Percentiles rank a stretch among this genome's conserved stretches.
Conservation (phyloP, 2,113 vertebrate genomes). For the Uropsilus gracilis region DNA sequence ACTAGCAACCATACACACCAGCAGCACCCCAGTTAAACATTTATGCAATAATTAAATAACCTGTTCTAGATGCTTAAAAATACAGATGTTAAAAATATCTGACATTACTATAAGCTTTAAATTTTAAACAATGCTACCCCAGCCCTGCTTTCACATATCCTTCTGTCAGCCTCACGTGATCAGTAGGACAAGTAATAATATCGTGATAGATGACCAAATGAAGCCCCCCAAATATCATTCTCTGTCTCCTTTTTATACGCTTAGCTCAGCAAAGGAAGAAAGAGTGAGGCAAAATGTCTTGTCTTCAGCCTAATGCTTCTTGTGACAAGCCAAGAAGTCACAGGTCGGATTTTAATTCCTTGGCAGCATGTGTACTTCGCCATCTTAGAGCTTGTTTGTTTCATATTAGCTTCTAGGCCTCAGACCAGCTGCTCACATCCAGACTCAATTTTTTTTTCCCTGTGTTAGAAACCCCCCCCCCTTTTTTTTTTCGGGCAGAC, state of each 20-base stretch:
- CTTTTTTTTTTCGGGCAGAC: too few relatives aligned
- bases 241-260: neutral
- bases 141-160: slow-evolving; percentile 13
- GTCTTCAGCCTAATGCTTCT: neutral
- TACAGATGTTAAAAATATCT: slow-evolving; percentile 1
- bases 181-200: neutral
- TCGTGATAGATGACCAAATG: neutral
- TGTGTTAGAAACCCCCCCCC: too few relatives aligned
- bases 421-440: slow-evolving; percentile 17
- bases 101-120: neutral
- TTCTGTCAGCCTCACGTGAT: slow-evolving; percentile 31
- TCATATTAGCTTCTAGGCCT: neutral
- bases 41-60: neutral
- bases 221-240: slow-evolving; percentile 15
- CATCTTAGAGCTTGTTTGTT: neutral
- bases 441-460: slow-evolving; percentile 46
- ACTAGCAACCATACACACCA: too few relatives aligned
- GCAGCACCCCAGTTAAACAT: too few relatives aligned
- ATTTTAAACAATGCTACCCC: slow-evolving; percentile 22
- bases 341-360: slow-evolving; percentile 28
- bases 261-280: slow-evolving; percentile 13
- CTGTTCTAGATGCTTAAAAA: neutral
- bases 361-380: neutral
- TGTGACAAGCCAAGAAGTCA: neutral
- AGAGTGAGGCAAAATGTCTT: slow-evolving; percentile 4